Evolutionary conservation across 2,797 vertebrate species (phyloP).

Genomic region (Dermochelys coriacea): DNA sequence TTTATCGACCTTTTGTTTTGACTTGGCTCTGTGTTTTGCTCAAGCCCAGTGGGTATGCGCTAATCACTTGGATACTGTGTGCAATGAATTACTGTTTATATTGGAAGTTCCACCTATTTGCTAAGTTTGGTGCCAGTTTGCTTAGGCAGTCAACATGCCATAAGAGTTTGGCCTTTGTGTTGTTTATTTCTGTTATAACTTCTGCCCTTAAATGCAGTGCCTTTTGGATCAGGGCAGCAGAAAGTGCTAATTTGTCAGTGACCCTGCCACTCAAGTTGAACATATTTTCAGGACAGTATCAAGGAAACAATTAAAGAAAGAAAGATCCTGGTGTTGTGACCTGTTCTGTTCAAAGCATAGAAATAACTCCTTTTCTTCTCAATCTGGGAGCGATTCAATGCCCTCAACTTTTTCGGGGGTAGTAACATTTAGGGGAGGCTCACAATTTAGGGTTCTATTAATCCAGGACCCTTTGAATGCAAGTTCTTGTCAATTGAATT

Average conservation of each 20-base stretch:
- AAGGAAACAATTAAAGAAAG: not conserved
- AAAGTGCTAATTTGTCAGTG: not conserved
- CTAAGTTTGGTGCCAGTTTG: accelerated
- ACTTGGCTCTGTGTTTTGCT: not conserved
- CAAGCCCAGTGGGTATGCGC: not conserved
- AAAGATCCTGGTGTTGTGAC: not conserved
- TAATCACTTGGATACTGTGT: not conserved
- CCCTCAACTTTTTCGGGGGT: not conserved
- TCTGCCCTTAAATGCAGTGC: accelerated
- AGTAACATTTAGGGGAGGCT: not conserved
- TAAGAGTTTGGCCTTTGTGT: not conserved
- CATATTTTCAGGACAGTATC: not conserved
- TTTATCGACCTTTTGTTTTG: not conserved
- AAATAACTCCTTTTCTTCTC: not conserved
- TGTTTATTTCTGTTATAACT: not conserved
- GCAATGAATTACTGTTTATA: accelerated
- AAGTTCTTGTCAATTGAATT: not conserved
- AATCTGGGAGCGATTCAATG: not conserved
- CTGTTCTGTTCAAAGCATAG: not conserved
- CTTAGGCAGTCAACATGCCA: not conserved
- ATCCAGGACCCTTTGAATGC: not conserved
- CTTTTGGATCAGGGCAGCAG: not conserved
- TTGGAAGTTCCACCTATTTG: accelerated
- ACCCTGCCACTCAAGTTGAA: not conserved
- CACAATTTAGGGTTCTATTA: not conserved